Base-by-base conservation (phyloP, 2,797 vertebrate genomes). In the Hybognathus amarus region DNA sequence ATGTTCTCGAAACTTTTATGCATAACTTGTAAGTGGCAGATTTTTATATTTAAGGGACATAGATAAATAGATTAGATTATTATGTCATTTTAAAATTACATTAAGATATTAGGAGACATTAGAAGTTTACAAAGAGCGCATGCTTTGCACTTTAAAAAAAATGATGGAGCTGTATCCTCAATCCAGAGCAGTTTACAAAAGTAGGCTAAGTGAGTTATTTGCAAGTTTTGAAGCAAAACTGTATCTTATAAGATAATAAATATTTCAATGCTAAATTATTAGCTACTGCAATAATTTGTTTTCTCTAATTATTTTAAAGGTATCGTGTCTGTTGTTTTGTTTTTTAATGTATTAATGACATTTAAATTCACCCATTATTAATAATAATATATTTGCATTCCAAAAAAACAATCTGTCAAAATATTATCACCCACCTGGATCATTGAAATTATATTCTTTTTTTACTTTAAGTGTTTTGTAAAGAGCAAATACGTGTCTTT, bases 401-500 rank as follows among this genome's bases (percentile, higher is more conserved):
- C 68, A 47, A 50, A 71, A 50, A 71, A 64, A 74, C 3, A 64
- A 64, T 17, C 10, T 30, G 40, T 42, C 52, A 33, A 11, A 54
- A 20, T 42, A 22, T 36, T 20, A 50, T 40, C n/a, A 38, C 47
- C 33, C 17, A n/a, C 40, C 33, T 47, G 27, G 17, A 15, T 66
- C 15, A 15, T 24, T 50, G 10, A 82, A 75, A 54, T 27, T 0
- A 22, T 47, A 33, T 20, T 10, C 0, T 18, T 22, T 68, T 59
- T 76, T 64, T 64, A 33, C 76, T 36, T 52, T 11, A 30, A 73
- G 30, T 42, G 63, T 30, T 79, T 67, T 36, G 22, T 54, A 33
- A 68, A 59, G 8, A 68, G 7, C 42, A 70, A 80, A 42, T 54
- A 74, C 10, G 10, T 66, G 42, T 66, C 30, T 81, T 47, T 61